Conservation (phyloP, 2,888 invertebrate species). For the Syrista parreyssii region DNA sequence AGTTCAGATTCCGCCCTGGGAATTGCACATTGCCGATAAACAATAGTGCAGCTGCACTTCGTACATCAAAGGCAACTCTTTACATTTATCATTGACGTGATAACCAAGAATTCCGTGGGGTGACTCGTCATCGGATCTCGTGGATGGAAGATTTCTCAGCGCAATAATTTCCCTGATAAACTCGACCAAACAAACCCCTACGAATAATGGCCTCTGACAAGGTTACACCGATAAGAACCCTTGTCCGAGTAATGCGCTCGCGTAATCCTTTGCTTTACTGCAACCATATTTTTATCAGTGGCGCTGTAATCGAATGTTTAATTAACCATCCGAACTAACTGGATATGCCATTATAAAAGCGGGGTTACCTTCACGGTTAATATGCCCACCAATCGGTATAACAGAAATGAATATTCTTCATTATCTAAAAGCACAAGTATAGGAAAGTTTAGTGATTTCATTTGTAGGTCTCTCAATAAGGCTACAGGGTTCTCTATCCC, state of each 20-base stretch:
- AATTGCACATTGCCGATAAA: neutral
- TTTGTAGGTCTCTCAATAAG: too few species aligned
- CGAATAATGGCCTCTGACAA: constrained; percentile 40
- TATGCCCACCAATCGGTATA: neutral
- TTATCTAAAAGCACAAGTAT: neutral
- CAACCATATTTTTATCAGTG: neutral
- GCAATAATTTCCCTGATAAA: constrained; percentile 46
- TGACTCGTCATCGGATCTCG: neutral
- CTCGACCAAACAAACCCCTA: constrained; percentile 35
- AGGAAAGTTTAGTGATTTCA: neutral
- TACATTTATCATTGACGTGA: neutral
- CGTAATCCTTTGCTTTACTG: neutral
- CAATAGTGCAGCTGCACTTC: neutral
- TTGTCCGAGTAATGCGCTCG: neutral
- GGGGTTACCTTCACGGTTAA: neutral
- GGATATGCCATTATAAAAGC: neutral
- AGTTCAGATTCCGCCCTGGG: neutral
- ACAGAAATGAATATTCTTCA: neutral
- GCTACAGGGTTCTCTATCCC: neutral
- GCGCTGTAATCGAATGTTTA: neutral
- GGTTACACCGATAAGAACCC: constrained; percentile 37
- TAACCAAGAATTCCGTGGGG: neutral
- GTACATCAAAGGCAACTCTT: neutral
- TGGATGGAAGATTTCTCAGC: constrained; percentile 52
- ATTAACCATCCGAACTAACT: neutral